Evolutionary conservation across 2,113 vertebrate genomes (phyloP).

Genomic region (Piliocolobus tephrosceles): DNA sequence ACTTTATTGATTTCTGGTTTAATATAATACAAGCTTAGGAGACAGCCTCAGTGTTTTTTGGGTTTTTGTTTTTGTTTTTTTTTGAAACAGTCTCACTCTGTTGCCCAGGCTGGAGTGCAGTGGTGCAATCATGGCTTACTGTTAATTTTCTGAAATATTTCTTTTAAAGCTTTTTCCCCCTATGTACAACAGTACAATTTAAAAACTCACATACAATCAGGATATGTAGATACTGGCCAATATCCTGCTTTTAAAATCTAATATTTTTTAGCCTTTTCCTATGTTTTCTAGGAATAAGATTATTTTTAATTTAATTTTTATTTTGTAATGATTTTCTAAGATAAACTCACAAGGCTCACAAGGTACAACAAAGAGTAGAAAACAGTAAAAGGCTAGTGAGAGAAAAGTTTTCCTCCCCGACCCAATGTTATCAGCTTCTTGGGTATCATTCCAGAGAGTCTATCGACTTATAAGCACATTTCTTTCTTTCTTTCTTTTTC

Average conservation of each 20-base stretch:
- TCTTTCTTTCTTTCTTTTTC: not conserved
- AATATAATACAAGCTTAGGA: not conserved
- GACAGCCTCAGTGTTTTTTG: not conserved
- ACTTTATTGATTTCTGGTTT: not conserved
- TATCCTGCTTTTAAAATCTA: not conserved
- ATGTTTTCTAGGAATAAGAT: not conserved
- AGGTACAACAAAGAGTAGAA: not conserved
- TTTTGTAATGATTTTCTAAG: not conserved
- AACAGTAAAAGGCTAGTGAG: not conserved
- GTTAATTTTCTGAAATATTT: not conserved
- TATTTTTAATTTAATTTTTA: slow-evolving; percentile 27
- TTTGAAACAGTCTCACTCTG: no score
- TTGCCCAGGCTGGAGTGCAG: no score
- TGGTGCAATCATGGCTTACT: not conserved
- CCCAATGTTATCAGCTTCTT: not conserved
- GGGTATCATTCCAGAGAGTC: not conserved
- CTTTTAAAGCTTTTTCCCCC: not conserved
- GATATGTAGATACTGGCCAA: not conserved
- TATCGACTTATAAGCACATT: not conserved
- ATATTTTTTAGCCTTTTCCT: not conserved
- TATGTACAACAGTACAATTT: not conserved
- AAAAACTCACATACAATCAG: not conserved
- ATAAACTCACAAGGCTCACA: not conserved
- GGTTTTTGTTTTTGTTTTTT: no score
- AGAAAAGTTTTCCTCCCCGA: not conserved